These are phyloP conservation scores for Hippasteria phrygiana DNA, from an alignment of 53 echinoderm and acorn worm species.

Conservation along the genomic window DNA sequence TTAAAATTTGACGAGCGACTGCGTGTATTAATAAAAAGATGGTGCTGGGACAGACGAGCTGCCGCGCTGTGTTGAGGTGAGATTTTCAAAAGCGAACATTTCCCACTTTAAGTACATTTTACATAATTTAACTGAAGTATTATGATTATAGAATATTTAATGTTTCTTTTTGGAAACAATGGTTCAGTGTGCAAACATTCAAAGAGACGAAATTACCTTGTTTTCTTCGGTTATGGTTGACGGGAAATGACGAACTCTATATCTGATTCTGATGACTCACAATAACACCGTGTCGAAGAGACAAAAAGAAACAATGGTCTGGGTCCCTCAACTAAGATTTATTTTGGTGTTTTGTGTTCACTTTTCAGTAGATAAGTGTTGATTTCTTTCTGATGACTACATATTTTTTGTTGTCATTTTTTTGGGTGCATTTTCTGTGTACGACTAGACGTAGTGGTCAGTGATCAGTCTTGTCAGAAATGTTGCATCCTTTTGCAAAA, in stretches of 20 bases:
- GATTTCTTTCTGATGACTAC: too few relatives aligned
- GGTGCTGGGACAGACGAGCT: conserved; percentile 76
- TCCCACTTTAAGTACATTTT: neutral
- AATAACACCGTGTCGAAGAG: neutral
- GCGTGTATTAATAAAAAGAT: conserved; percentile 28
- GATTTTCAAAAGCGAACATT: conserved; percentile 18
- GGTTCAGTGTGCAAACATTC: neutral
- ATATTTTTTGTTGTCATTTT: too few relatives aligned
- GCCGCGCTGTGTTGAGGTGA: conserved; percentile 84
- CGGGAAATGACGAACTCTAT: conserved; percentile 44
- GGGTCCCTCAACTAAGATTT: too few relatives aligned
- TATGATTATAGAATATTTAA: neutral
- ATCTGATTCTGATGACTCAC: neutral
- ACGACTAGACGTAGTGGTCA: too few relatives aligned
- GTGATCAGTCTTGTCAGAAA: too few relatives aligned
- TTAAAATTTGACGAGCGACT: too few relatives aligned
- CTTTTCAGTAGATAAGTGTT: too few relatives aligned
- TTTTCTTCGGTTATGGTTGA: conserved; percentile 32
- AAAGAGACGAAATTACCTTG: neutral
- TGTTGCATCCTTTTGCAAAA: too few relatives aligned
- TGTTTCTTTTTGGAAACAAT: neutral
- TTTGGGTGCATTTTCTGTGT: too few relatives aligned
- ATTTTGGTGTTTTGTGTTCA: too few relatives aligned
- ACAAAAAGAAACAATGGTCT: too few relatives aligned
- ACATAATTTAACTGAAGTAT: neutral